Percentiles rank a stretch among this genome's conserved stretches.
These are phyloP conservation scores for Champsocephalus esox DNA, from an alignment of 2,797 vertebrate species.

Conservation along the genomic window DNA sequence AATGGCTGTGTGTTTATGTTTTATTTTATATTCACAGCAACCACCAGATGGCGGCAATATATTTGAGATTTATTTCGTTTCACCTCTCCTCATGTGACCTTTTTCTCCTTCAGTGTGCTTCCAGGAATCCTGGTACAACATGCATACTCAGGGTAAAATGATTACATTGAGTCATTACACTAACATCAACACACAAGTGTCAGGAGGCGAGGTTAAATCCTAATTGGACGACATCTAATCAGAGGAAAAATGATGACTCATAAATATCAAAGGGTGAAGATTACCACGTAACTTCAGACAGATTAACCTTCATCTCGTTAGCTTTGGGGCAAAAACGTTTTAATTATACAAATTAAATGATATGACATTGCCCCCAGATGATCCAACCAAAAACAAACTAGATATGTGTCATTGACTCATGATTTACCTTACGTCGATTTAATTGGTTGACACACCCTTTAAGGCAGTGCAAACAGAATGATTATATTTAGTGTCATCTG, in stretches of 20 bases:
- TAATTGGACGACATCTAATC: conserved; percentile 35
- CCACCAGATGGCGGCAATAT: conserved; percentile 64
- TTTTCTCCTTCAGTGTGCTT: conserved; percentile 11
- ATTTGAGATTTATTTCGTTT: neutral
- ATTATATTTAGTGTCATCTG: conserved; percentile 10
- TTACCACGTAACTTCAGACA: conserved; percentile 1
- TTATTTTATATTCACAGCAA: conserved; percentile 7
- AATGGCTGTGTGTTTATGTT: conserved; percentile 18
- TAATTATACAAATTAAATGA: conserved; percentile 3
- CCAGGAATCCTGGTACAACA: conserved; percentile 10
- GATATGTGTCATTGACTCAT: neutral
- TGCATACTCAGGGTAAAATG: conserved; percentile 1
- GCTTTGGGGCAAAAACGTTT: neutral
- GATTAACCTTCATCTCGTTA: neutral
- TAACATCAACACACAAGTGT: conserved; percentile 7
- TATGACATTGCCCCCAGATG: neutral
- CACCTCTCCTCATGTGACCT: neutral
- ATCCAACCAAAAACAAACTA: neutral
- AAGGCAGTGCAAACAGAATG: neutral
- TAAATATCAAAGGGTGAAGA: conserved; percentile 18
- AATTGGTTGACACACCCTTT: conserved; percentile 3
- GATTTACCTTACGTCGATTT: neutral
- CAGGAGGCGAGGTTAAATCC: conserved; percentile 27
- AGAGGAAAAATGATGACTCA: conserved; percentile 8
- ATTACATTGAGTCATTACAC: conserved; percentile 30